Percentiles rank a stretch among this genome's conserved stretches.
phyloP scores from a whole-genome alignment of 2,888 invertebrate species.

The Tanypteryx hageni region DNA sequence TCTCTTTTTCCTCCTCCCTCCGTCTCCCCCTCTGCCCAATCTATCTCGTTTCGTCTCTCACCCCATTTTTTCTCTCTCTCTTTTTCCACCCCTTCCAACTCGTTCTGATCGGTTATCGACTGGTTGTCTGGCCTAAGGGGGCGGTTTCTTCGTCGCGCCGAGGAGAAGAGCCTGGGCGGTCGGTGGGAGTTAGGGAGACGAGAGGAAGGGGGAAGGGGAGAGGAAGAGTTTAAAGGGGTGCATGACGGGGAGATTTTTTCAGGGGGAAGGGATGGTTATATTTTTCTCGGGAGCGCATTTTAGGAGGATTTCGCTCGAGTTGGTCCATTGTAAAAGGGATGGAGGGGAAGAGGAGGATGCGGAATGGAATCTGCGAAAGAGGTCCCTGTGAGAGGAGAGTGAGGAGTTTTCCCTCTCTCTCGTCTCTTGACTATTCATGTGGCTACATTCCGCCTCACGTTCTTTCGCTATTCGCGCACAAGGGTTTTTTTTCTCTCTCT shows the following conservation, averaged over 20 bases:
- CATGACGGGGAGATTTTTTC: conserved; percentile 1
- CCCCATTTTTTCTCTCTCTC: neutral
- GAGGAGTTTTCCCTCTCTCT: neutral
- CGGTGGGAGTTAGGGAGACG: neutral
- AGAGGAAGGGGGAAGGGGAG: neutral
- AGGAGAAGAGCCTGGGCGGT: neutral
- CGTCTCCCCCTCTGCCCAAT: neutral
- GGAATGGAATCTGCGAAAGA: conserved; percentile 5
- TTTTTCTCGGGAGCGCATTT: conserved; percentile 12
- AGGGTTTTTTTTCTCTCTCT: neutral
- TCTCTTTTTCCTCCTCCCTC: neutral
- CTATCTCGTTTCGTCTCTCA: neutral
- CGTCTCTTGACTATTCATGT: neutral
- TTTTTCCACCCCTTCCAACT: neutral
- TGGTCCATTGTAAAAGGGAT: neutral
- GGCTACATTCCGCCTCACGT: neutral
- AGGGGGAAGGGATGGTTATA: neutral
- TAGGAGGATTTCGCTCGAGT: conserved; percentile 4
- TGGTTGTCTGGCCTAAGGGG: neutral
- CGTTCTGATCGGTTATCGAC: conserved; percentile 5
- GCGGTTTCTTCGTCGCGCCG: neutral
- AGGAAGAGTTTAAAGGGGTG: neutral
- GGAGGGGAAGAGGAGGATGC: neutral
- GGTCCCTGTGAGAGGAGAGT: neutral
- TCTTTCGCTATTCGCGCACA: neutral